A percentile compares a stretch with the other conserved stretches of the same genome.
These are phyloP conservation scores for Xenus cinereus DNA, from an alignment of 2,113 vertebrate species.

Conservation along the genomic window DNA sequence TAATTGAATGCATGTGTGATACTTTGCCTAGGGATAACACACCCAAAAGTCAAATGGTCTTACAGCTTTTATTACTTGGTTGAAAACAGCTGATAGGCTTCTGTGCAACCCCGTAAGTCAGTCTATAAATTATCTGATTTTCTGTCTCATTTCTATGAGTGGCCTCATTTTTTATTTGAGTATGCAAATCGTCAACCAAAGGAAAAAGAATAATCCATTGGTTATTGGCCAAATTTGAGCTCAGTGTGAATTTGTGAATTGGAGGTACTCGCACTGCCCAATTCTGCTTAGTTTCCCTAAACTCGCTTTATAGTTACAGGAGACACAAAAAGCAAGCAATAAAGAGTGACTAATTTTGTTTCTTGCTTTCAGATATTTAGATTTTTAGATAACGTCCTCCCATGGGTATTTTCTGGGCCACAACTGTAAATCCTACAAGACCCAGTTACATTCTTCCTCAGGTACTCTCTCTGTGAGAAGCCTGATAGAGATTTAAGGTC, in stretches of 20 bases:
- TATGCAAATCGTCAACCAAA: not conserved
- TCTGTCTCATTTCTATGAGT: not conserved
- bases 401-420: not conserved
- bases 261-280: not conserved
- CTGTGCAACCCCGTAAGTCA: not conserved
- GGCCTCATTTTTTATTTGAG: not conserved
- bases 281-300: not conserved
- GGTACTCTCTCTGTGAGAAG: not conserved
- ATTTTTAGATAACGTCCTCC: not conserved
- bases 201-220: not conserved
- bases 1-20: constrained; percentile 22
- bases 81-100: not conserved
- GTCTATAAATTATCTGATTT: not conserved
- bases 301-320: not conserved
- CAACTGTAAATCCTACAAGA: not conserved
- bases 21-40: not conserved
- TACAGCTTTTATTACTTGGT: constrained; percentile 11
- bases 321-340: not conserved
- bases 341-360: not conserved
- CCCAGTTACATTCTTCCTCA: not conserved
- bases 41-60: constrained; percentile 21
- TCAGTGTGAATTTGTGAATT: not conserved
- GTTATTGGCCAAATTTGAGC: not conserved
- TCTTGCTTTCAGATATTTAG: not conserved
- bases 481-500: not conserved